Conservation (phyloP, 2,888 invertebrate species). For the Heteromyza rotundicornis region DNA sequence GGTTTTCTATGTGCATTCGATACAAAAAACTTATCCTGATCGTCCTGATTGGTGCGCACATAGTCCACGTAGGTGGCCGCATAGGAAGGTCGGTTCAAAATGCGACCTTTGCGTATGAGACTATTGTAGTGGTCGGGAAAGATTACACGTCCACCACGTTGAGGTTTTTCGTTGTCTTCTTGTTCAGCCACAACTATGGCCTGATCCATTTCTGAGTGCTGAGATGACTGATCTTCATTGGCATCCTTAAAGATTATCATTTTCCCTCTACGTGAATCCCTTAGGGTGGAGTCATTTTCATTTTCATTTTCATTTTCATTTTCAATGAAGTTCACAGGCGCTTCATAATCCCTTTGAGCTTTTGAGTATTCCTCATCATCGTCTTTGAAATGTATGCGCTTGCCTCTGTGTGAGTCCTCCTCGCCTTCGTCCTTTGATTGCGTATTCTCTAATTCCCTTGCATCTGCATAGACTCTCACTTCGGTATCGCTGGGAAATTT, state of each 20-base stretch:
- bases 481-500: conserved; percentile 45
- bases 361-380: background rate
- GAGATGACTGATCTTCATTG: background rate
- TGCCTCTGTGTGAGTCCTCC: conserved; percentile 37
- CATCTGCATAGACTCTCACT: conserved; percentile 19
- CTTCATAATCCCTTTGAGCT: background rate
- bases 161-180: conserved; percentile 37
- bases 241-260: background rate
- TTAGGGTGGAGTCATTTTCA: too few species aligned
- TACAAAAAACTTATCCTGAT: conserved; percentile 40
- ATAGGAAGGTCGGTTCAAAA: conserved; percentile 51
- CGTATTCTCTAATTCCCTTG: conserved; percentile 9
- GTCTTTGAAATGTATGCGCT: conserved; percentile 41
- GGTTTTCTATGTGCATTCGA: conserved; percentile 37
- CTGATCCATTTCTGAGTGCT: conserved; percentile 12
- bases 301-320: too few species aligned
- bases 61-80: conserved; percentile 41
- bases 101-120: conserved; percentile 52
- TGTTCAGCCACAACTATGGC: conserved; percentile 19
- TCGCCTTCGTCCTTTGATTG: conserved; percentile 6
- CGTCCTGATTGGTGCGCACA: conserved; percentile 20
- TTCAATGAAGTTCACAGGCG: background rate
- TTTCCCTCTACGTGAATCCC: too few species aligned
- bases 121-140: conserved; percentile 64
- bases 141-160: conserved; percentile 55